Conservation (phyloP, 2,797 vertebrate genomes). For the Ptychadena robeensis region DNA sequence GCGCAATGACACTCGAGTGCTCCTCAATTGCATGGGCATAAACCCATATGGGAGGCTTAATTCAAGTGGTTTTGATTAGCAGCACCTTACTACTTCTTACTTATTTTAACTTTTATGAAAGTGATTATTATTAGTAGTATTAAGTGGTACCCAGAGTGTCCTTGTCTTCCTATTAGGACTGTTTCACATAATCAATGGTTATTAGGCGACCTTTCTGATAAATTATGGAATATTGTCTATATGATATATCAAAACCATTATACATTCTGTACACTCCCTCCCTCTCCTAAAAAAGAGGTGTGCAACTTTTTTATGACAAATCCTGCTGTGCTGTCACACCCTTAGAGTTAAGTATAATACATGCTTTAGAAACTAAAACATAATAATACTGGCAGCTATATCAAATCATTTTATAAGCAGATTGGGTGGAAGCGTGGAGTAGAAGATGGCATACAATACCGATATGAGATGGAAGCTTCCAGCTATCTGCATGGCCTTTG, state of each 20-base stretch:
- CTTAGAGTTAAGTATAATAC: neutral
- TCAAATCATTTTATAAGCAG: neutral
- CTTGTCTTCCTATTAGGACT: no score
- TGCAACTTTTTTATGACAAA: neutral
- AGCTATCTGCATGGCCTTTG: slow-evolving; percentile 82
- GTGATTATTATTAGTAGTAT: no score
- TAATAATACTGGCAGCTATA: neutral
- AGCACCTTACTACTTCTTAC: no score
- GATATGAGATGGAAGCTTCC: slow-evolving; percentile 86
- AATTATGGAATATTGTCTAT: neutral
- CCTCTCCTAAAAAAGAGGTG: slow-evolving; percentile 1
- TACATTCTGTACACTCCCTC: slow-evolving; percentile 8
- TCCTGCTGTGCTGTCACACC: neutral
- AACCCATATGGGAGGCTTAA: no score
- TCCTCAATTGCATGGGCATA: no score
- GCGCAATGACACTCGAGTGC: no score
- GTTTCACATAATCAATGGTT: no score
- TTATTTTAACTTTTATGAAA: no score
- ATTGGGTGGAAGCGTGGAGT: neutral
- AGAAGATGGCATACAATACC: slow-evolving; percentile 79
- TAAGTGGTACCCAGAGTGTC: no score
- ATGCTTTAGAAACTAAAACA: neutral
- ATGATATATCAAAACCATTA: neutral
- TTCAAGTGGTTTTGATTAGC: no score
- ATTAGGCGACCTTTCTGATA: no score